phyloP scores from a whole-genome alignment of 2,113 vertebrate genomes.

The Xyrauchen texanus region DNA sequence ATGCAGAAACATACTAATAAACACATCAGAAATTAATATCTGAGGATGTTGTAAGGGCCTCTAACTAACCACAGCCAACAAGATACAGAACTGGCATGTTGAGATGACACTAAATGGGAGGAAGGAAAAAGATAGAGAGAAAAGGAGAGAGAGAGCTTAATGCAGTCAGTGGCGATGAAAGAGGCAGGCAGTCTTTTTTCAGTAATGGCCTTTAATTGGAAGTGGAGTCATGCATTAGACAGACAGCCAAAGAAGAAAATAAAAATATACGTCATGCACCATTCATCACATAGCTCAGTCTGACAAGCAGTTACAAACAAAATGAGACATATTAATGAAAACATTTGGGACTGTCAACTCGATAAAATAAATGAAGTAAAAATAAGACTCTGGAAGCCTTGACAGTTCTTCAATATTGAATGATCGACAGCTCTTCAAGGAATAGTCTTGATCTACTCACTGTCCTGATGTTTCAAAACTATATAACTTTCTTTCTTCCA shows the following conservation, averaged over 20 bases:
- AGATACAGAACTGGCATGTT: slow-evolving; percentile 17
- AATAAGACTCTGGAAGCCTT: neutral
- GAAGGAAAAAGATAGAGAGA: slow-evolving; percentile 21
- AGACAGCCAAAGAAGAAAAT: slow-evolving; percentile 25
- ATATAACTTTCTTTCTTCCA: too few relatives aligned
- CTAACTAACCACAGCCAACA: slow-evolving; percentile 42
- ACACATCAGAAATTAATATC: slow-evolving; percentile 45
- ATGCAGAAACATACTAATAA: slow-evolving; percentile 42
- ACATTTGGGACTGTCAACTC: neutral
- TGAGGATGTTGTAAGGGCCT: slow-evolving; percentile 44
- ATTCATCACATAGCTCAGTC: neutral
- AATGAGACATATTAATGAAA: slow-evolving; percentile 6
- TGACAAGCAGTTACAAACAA: slow-evolving; percentile 1
- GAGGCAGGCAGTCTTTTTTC: slow-evolving; percentile 11
- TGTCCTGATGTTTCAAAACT: too few relatives aligned
- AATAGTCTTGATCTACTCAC: too few relatives aligned
- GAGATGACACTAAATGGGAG: slow-evolving; percentile 47
- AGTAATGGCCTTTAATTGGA: slow-evolving; percentile 59
- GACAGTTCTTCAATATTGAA: neutral
- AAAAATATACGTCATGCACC: slow-evolving; percentile 31
- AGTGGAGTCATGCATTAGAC: slow-evolving; percentile 10
- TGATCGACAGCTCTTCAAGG: neutral
- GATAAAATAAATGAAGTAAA: neutral
- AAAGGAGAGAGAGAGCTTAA: slow-evolving; percentile 25
- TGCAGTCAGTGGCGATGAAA: slow-evolving; percentile 39